Percentiles rank a stretch among this genome's conserved stretches.
Conservation (phyloP, 2,888 invertebrate genomes). For the Adela reaumurella region DNA sequence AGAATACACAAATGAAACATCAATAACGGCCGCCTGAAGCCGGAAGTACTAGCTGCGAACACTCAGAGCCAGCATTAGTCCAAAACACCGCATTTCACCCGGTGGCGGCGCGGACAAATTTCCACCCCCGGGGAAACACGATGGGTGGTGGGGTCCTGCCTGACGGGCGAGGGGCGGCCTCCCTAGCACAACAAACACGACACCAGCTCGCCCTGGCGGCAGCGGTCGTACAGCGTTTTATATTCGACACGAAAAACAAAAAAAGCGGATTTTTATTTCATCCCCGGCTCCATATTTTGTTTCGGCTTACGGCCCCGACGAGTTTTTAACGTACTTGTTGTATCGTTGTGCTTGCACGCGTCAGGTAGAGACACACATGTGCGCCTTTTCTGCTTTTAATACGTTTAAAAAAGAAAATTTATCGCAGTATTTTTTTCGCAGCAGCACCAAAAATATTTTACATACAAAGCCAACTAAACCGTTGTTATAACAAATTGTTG, state of each 20-base stretch:
- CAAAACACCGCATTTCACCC: neutral
- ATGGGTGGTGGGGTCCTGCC: neutral
- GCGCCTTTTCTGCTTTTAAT: neutral
- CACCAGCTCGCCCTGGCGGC: neutral
- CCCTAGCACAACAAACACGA: neutral
- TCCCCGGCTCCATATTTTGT: neutral
- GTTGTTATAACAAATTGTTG: neutral
- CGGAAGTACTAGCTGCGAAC: neutral
- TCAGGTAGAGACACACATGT: too few species aligned
- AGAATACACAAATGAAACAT: neutral
- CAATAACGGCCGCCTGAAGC: too few species aligned
- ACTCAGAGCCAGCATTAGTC: neutral
- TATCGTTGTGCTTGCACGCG: too few species aligned
- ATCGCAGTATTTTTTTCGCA: neutral
- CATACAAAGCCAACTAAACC: neutral
- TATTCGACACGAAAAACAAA: neutral
- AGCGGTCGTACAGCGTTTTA: neutral
- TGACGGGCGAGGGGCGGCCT: neutral
- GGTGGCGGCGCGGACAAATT: neutral
- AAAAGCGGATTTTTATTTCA: neutral
- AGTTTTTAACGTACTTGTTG: too few species aligned
- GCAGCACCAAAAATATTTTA: conserved; percentile 1
- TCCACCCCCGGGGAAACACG: neutral
- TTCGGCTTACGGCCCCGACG: too few species aligned
- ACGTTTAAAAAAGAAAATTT: neutral